A percentile compares a stretch with the other conserved stretches of the same genome.
phyloP scores from a whole-genome alignment of 2,113 vertebrate species.

The Blennius ocellaris region DNA sequence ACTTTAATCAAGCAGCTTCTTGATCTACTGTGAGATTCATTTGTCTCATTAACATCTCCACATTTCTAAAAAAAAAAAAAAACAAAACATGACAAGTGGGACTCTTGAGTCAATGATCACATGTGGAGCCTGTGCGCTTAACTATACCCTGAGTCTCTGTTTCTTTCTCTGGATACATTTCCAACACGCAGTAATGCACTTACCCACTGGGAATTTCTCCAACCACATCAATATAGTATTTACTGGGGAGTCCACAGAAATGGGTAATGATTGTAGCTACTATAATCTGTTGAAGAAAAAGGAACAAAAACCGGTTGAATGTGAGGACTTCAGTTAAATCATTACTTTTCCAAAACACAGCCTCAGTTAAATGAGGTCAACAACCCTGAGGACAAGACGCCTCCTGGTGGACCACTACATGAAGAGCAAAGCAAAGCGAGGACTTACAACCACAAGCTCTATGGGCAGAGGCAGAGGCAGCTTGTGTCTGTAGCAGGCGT shows the following conservation, averaged over 20 bases:
- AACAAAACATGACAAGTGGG: too few relatives aligned
- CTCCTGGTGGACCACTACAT: conserved; percentile 48
- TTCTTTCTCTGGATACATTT: too few relatives aligned
- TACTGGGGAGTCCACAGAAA: conserved; percentile 68
- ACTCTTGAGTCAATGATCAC: background rate
- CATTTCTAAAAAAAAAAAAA: conserved; percentile 7
- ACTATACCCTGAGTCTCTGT: background rate
- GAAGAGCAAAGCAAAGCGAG: background rate
- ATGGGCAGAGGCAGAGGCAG: conserved; percentile 91
- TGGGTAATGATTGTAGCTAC: conserved; percentile 88
- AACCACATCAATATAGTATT: conserved; percentile 86
- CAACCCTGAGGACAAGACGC: conserved; percentile 2
- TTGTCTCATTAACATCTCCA: conserved; percentile 7
- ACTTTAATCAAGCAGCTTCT: too few relatives aligned
- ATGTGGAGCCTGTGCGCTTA: background rate
- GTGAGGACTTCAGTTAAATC: background rate
- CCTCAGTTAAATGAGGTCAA: background rate
- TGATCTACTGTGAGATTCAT: too few relatives aligned
- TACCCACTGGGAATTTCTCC: conserved; percentile 91
- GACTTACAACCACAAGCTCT: conserved; percentile 89
- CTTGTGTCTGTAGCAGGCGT: conserved; percentile 78
- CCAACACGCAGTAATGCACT: conserved; percentile 57
- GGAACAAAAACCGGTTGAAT: background rate
- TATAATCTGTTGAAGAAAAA: conserved; percentile 82
- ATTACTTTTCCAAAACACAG: background rate